Conservation (phyloP, 2,113 vertebrate genomes). For the Etheostoma spectabile region DNA sequence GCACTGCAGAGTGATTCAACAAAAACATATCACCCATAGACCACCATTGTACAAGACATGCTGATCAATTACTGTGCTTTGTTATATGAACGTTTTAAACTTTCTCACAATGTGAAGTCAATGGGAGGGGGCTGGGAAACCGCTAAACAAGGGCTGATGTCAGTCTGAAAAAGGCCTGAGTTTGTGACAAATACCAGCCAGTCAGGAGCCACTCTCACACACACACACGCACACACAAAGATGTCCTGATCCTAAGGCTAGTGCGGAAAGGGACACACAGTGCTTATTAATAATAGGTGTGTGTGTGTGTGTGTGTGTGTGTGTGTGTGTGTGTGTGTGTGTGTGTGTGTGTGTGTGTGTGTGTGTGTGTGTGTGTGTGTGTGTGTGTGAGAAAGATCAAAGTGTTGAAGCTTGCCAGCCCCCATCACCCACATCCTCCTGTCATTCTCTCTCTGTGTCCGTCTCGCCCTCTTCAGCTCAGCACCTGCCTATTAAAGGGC, state of each 20-base stretch:
- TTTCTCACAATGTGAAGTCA: background rate
- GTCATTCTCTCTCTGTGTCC: constrained; percentile 67
- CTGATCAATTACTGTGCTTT: background rate
- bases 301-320: constrained; percentile 39
- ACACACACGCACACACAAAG: too few species aligned
- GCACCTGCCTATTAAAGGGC: constrained; percentile 84
- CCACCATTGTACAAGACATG: too few species aligned
- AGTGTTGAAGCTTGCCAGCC: constrained; percentile 47
- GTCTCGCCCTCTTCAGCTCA: constrained; percentile 68
- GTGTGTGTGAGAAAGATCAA: constrained; percentile 62
- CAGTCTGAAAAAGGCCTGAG: constrained; percentile 11
- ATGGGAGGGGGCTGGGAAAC: too few species aligned
- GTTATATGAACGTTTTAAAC: background rate
- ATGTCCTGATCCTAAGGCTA: constrained; percentile 51
- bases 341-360: constrained; percentile 39
- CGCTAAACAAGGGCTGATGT: background rate
- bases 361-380: constrained; percentile 44
- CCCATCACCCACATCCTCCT: constrained; percentile 66
- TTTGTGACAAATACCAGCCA: constrained; percentile 69
- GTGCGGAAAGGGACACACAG: constrained; percentile 46
- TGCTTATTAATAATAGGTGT: constrained; percentile 52
- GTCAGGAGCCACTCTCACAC: constrained; percentile 73
- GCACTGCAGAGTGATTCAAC: background rate
- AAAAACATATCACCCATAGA: background rate
- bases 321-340: constrained; percentile 44